Evolutionary conservation across 2,797 vertebrate species (phyloP).

Genomic region (Premnoplex brunnescens): DNA sequence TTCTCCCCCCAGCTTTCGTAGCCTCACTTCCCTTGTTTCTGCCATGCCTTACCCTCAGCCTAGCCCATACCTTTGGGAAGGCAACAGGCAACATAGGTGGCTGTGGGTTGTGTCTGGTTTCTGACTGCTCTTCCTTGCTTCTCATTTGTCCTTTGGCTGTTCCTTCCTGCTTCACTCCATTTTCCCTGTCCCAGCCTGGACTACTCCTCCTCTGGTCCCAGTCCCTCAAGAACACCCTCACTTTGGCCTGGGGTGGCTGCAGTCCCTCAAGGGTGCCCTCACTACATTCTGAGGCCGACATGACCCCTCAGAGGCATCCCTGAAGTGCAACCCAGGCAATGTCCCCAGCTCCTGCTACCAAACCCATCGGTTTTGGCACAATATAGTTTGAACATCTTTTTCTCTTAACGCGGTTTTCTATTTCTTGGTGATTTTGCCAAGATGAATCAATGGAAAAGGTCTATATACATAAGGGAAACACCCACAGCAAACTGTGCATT

Average conservation of each 20-base stretch:
- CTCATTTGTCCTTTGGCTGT: neutral
- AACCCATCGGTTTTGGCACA: neutral
- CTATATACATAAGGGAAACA: neutral
- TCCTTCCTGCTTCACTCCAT: neutral
- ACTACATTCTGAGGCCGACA: neutral
- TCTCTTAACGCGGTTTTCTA: neutral
- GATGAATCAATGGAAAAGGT: neutral
- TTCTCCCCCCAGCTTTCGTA: accelerated
- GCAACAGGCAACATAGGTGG: neutral
- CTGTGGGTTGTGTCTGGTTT: accelerated
- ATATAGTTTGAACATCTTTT: neutral
- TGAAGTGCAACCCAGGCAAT: neutral
- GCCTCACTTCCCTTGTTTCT: too few relatives aligned
- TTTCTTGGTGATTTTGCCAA: neutral
- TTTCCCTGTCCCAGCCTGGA: neutral
- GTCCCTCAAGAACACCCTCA: neutral
- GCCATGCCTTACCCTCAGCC: neutral
- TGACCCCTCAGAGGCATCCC: accelerated
- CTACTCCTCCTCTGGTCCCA: neutral
- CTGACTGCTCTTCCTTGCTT: neutral
- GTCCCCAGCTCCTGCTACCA: neutral
- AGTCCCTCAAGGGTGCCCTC: too few relatives aligned
- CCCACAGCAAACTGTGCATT: neutral
- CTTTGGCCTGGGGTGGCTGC: neutral
- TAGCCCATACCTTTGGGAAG: accelerated